Evolutionary conservation across 2,888 invertebrate genomes (phyloP), one percentile per base, ranked within the genome.

Genomic region (Sylvicola cinctus): DNA sequence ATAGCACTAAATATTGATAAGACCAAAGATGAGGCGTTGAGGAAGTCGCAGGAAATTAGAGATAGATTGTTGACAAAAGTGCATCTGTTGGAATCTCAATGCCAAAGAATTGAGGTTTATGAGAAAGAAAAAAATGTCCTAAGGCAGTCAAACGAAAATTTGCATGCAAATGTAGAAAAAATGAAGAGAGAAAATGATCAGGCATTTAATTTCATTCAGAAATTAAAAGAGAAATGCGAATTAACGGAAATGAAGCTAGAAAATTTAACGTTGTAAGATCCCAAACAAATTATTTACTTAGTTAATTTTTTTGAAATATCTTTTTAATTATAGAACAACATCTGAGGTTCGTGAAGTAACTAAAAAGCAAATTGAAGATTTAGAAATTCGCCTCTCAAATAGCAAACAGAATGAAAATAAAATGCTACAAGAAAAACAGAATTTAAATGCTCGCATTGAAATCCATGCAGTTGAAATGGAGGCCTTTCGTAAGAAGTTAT

Each of bases 1-100:
- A 79, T 83, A 1, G 83, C 83, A 1, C 52, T 81, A 4, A 68
- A 72, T 51, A 74, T 83, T 1, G 83, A 84, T 51, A 66, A 70
- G 36, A 66, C 73, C 1, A 84, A 84, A 49, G 81, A 81, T 45
- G 54, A 61, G 1, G 71, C 76, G 0, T 69, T 84, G 35, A 47
- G 58, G 3, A 71, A 70, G 44, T 65, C 77, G 29, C 66, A 72
- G 36, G 66, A 66, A 11, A 70, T 74, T 1, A 73, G 74, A 64
- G 58, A 68, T 12, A 65, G 64, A 46, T 61, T 16, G 26, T 23
- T 23, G 63, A 25, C 49, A 51, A 2, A 37, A 42, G 3, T 54
- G 52, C 38, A 20, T 20, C 20, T 6, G 8, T 16, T 34, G 43
- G 46, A 50, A 35, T 41, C 38, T 26, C 38, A 51, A 23, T 46